Conservation (phyloP, 2,113 vertebrate genomes). For the Trogon surrucura region DNA sequence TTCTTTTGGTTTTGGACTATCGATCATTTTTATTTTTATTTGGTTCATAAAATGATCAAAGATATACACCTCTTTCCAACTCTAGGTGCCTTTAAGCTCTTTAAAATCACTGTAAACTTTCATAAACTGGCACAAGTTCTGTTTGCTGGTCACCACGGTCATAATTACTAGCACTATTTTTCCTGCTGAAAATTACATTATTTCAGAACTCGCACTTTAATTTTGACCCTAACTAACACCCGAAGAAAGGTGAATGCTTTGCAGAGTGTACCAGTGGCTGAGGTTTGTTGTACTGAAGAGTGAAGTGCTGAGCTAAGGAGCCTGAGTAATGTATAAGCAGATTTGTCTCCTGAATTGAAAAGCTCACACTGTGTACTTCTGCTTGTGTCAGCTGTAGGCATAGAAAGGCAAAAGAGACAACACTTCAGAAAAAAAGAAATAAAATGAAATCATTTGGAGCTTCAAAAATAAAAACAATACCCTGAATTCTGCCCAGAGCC, state of each 20-base stretch:
- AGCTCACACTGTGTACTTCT: constrained; percentile 5
- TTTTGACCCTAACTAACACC: not conserved
- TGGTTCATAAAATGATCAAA: not conserved
- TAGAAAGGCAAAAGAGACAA: constrained; percentile 1
- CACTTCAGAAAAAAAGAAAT: not conserved
- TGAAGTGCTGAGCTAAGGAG: constrained; percentile 31
- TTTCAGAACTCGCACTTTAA: not conserved
- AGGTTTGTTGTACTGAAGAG: not conserved
- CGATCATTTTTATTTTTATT: not conserved
- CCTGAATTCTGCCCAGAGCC: not conserved
- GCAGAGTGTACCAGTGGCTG: not conserved
- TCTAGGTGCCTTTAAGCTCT: not conserved
- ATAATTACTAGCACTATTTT: not conserved
- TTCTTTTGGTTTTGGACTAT: not conserved
- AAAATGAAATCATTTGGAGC: not conserved
- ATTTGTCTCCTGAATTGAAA: constrained; percentile 14
- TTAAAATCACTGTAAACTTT: not conserved
- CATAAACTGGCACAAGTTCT: not conserved
- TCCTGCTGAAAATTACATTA: not conserved
- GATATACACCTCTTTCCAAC: not conserved
- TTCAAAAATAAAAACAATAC: not conserved
- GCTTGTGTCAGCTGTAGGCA: not conserved
- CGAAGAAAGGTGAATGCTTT: not conserved
- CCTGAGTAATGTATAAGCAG: not conserved
- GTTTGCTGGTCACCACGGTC: not conserved